Conservation (phyloP, 2,113 vertebrate species). For the Xyliphius kryptos region DNA sequence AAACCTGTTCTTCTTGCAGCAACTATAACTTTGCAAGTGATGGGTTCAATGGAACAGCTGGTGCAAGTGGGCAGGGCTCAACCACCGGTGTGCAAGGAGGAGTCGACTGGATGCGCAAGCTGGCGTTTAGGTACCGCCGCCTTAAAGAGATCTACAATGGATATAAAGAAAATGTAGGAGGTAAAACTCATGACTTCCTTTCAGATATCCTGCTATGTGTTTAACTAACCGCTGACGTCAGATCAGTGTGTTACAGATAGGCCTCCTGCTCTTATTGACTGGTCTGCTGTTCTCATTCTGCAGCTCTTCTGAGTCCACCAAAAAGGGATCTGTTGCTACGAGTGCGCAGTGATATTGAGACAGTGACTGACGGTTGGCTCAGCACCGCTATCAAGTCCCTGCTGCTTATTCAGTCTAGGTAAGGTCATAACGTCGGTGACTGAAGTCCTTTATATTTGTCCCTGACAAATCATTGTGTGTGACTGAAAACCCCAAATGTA, state of each 20-base stretch:
- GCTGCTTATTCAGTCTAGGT: slow-evolving; percentile 95
- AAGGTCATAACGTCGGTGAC: too few relatives aligned
- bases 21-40: slow-evolving; percentile 93
- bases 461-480: too few relatives aligned
- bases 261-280: too few relatives aligned
- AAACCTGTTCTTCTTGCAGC: slow-evolving; percentile 51
- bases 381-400: slow-evolving; percentile 92
- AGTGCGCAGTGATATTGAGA: slow-evolving; percentile 86
- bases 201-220: too few relatives aligned
- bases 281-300: background rate
- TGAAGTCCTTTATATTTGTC: too few relatives aligned
- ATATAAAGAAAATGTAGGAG: slow-evolving; percentile 83
- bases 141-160: slow-evolving; percentile 92
- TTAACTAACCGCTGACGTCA: too few relatives aligned
- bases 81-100: slow-evolving; percentile 82
- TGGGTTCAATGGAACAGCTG: slow-evolving; percentile 80
- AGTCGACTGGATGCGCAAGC: slow-evolving; percentile 96
- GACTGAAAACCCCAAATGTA: too few relatives aligned
- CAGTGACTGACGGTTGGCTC: slow-evolving; percentile 92
- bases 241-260: too few relatives aligned
- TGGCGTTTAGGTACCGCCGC: slow-evolving; percentile 93
- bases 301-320: slow-evolving; percentile 85
- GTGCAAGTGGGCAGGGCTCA: slow-evolving; percentile 66
- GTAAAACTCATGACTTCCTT: too few relatives aligned
- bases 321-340: slow-evolving; percentile 83